phyloP scores from a whole-genome alignment of 2,888 invertebrate genomes.

The Acutogordius australiensis region DNA sequence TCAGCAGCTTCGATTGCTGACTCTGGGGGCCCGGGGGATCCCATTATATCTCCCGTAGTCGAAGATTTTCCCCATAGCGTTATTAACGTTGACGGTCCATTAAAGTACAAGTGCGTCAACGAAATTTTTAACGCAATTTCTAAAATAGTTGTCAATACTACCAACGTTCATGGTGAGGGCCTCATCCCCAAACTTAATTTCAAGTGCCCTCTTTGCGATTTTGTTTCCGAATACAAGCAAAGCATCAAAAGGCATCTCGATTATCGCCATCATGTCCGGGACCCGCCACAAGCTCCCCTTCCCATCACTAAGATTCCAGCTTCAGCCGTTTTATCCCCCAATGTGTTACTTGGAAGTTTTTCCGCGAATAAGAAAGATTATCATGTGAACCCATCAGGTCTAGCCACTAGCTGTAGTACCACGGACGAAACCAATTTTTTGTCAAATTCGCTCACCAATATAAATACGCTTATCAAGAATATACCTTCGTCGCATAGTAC shows the following conservation, averaged over 20 bases:
- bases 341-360: too few species aligned
- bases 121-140: background rate
- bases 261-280: conserved; percentile 3
- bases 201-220: conserved; percentile 9
- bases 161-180: background rate
- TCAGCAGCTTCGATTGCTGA: background rate
- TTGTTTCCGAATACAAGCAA: conserved; percentile 6
- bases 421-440: background rate
- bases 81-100: background rate
- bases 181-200: background rate
- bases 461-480: too few species aligned
- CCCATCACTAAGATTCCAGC: background rate
- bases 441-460: too few species aligned
- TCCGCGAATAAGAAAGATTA: too few species aligned
- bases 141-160: background rate
- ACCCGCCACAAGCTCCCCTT: background rate
- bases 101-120: background rate
- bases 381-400: background rate
- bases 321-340: too few species aligned
- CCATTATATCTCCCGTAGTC: background rate
- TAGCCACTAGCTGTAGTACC: background rate
- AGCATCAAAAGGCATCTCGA: background rate
- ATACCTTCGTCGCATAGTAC: background rate
- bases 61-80: background rate
- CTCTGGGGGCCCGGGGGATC: background rate